Conservation (phyloP, 2,113 vertebrate genomes). For the Rhabdomys dilectus region DNA sequence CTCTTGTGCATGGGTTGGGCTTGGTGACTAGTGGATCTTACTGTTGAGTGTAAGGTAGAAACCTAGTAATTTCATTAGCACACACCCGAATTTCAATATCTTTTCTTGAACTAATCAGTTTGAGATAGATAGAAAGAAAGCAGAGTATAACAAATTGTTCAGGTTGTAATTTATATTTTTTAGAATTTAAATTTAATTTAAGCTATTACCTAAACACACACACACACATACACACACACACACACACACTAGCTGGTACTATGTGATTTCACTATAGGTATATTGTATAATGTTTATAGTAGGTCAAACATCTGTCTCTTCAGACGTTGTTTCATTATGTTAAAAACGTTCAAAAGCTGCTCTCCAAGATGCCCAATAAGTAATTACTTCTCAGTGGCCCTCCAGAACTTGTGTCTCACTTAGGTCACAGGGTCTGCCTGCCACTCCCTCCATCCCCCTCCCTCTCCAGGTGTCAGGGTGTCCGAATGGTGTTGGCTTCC, state of each 20-base stretch:
- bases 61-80: not conserved
- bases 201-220: not conserved
- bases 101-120: not conserved
- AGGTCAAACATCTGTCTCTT: not conserved
- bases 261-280: not conserved
- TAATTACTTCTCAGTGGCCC: not conserved
- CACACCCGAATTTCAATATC: not conserved
- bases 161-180: not conserved
- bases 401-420: not conserved
- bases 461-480: not conserved
- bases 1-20: not conserved
- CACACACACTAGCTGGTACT: too few species aligned
- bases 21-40: not conserved
- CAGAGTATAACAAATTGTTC: not conserved
- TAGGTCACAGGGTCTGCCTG: not conserved
- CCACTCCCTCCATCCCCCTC: not conserved
- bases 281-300: not conserved
- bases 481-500: not conserved
- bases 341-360: not conserved
- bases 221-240: too few species aligned
- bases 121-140: not conserved
- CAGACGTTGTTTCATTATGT: not conserved
- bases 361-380: not conserved
- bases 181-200: not conserved
- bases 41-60: not conserved